A percentile compares a stretch with the other conserved stretches of the same genome.
phyloP scores from a whole-genome alignment of 1,140 invertebrate species.

The Acromyrmex charruanus region DNA sequence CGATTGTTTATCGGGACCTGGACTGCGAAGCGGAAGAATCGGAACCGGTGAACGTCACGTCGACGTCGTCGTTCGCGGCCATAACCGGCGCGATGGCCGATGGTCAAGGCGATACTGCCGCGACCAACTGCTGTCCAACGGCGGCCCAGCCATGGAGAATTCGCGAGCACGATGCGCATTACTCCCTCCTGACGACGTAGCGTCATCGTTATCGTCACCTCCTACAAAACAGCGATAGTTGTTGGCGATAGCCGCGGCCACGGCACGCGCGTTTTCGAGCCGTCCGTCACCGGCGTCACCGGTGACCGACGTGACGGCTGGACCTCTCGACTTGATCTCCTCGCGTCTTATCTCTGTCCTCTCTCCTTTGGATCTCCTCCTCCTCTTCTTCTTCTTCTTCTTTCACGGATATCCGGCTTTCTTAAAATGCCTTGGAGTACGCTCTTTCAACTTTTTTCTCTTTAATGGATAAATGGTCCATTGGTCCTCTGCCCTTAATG shows the following conservation, averaged over 20 bases:
- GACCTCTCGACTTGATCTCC: conserved; percentile 17
- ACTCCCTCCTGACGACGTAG: conserved; percentile 35
- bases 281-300: not conserved
- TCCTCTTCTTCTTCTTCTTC: no score
- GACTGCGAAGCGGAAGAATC: not conserved
- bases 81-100: conserved; percentile 50
- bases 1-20: not conserved
- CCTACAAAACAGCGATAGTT: conserved; percentile 41
- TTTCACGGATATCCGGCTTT: not conserved
- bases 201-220: conserved; percentile 51
- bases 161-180: conserved; percentile 45
- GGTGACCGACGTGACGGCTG: not conserved
- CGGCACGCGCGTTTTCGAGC: conserved; percentile 17
- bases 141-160: conserved; percentile 9
- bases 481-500: not conserved
- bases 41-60: not conserved
- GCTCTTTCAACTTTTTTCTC: no score
- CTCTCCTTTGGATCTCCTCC: not conserved
- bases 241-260: conserved; percentile 8
- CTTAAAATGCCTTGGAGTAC: not conserved
- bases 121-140: conserved; percentile 18
- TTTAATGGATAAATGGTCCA: not conserved
- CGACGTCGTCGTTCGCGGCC: conserved; percentile 1
- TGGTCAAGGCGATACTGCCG: conserved; percentile 44
- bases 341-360: not conserved